phyloP scores from a whole-genome alignment of 2,888 invertebrate species.

The Dynastes maya region DNA sequence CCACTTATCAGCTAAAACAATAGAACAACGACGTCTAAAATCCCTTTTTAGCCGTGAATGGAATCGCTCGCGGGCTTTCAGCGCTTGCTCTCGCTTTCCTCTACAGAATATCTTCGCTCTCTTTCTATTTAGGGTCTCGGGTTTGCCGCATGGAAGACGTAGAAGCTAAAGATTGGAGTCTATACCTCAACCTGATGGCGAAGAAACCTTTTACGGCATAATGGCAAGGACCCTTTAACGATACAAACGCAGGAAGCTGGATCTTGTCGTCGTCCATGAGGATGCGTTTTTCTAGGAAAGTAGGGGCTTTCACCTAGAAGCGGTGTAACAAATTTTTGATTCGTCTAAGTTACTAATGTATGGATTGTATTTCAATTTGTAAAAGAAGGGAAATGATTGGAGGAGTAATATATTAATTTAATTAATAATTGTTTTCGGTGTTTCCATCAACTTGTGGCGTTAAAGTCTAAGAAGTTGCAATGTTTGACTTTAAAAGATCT shows the following conservation, averaged over 20 bases:
- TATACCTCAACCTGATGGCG: conserved; percentile 3
- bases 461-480: too few relatives aligned
- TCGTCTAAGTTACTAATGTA: too few relatives aligned
- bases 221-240: conserved; percentile 52
- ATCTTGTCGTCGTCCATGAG: too few relatives aligned
- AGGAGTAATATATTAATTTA: too few relatives aligned
- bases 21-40: conserved; percentile 35
- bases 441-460: too few relatives aligned
- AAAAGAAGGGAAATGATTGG: too few relatives aligned
- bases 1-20: conserved; percentile 41
- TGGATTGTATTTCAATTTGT: too few relatives aligned
- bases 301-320: not conserved
- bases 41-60: conserved; percentile 27
- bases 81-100: not conserved
- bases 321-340: too few relatives aligned
- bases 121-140: not conserved
- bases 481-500: too few relatives aligned
- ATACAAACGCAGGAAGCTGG: conserved; percentile 45
- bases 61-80: conserved; percentile 29
- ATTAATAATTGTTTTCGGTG: too few relatives aligned
- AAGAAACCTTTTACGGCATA: conserved; percentile 52
- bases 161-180: too few relatives aligned
- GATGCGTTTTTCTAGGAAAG: not conserved
- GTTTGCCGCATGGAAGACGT: too few relatives aligned
- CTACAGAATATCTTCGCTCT: not conserved